Percentiles rank a stretch among this genome's conserved stretches.
phyloP scores from a whole-genome alignment of 2,888 invertebrate species.

The Sarcophaga caerulescens region DNA sequence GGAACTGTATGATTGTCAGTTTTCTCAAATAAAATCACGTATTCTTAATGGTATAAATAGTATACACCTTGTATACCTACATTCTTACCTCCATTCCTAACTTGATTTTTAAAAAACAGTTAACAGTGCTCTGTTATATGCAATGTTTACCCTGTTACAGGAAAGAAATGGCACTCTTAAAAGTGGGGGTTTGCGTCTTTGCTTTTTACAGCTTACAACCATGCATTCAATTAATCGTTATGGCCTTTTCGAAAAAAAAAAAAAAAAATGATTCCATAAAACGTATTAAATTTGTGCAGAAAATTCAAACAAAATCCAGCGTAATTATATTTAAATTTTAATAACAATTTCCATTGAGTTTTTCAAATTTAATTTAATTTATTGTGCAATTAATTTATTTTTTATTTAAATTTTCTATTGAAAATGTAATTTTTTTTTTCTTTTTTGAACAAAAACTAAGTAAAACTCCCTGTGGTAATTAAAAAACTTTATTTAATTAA shows the following conservation, averaged over 20 bases:
- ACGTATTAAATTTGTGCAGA: conserved; percentile 15
- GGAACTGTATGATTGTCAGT: no score
- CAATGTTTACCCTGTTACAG: no score
- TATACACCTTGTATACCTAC: no score
- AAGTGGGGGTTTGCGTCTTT: no score
- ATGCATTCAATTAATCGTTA: background rate
- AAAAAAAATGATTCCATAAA: background rate
- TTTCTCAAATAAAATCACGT: no score
- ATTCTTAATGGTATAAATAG: no score
- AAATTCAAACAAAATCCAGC: conserved; percentile 32
- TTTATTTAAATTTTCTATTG: conserved; percentile 1
- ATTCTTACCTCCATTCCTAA: no score
- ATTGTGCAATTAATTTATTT: background rate
- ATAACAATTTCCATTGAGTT: background rate
- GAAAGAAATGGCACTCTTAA: no score
- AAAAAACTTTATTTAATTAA: conserved; percentile 64
- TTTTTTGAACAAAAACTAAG: conserved; percentile 9
- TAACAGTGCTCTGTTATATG: no score
- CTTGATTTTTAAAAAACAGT: no score
- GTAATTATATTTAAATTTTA: background rate
- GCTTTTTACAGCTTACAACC: background rate
- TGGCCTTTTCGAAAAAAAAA: conserved; percentile 29
- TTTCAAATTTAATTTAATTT: conserved; percentile 15
- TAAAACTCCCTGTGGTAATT: conserved; percentile 40
- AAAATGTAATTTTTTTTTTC: background rate